phyloP scores from a whole-genome alignment of 2,113 vertebrate species.

The Pseudonaja textilis region DNA sequence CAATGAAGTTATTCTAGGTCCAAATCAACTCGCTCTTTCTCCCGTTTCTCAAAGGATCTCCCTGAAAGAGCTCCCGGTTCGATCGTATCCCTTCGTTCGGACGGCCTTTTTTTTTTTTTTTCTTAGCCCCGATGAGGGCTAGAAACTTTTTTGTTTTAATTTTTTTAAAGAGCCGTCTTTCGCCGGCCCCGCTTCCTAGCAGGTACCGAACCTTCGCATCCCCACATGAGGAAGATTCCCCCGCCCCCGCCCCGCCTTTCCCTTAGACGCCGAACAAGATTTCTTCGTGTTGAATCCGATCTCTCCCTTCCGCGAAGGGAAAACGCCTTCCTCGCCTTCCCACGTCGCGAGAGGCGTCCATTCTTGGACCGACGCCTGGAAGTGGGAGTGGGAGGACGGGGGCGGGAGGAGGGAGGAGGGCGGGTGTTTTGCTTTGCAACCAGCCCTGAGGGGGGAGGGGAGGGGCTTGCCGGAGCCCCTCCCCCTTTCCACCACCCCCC shows the following conservation, averaged over 20 bases:
- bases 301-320: too few relatives aligned
- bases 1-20: too few relatives aligned
- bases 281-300: too few relatives aligned
- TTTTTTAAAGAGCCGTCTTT: neutral
- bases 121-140: neutral
- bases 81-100: too few relatives aligned
- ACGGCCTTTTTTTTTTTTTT: neutral
- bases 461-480: neutral
- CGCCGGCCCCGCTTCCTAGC: neutral
- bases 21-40: neutral
- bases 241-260: rapidly evolving
- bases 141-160: neutral
- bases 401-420: too few relatives aligned
- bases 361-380: neutral
- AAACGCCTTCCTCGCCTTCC: neutral
- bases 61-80: neutral
- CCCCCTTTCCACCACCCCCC: neutral
- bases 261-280: neutral
- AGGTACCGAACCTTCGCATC: neutral
- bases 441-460: neutral
- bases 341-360: neutral
- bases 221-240: neutral
- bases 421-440: neutral
- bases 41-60: neutral
- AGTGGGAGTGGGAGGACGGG: neutral